A percentile compares a stretch with the other conserved stretches of the same genome.
Evolutionary conservation across 2,888 invertebrate genomes (phyloP).

Genomic region (Arge pagana): DNA sequence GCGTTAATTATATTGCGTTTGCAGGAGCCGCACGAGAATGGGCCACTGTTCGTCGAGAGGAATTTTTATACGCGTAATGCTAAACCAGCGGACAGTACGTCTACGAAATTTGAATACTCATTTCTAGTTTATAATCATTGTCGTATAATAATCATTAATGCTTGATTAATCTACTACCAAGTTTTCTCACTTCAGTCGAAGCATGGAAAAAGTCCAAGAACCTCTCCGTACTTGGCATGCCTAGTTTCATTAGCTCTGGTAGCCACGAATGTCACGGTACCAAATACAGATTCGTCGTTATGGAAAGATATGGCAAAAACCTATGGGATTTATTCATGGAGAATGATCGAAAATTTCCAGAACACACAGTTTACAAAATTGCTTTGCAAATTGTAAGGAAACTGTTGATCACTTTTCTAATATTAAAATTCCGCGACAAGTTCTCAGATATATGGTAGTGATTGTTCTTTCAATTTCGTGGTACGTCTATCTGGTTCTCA

Average conservation of each 20-base stretch:
- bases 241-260: slow-evolving; percentile 82
- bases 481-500: too few relatives aligned
- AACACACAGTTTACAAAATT: slow-evolving; percentile 76
- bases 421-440: not conserved
- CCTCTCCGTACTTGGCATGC: slow-evolving; percentile 80
- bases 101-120: not conserved
- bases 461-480: not conserved
- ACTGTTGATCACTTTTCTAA: not conserved
- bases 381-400: slow-evolving; percentile 80
- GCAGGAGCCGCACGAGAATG: slow-evolving; percentile 89
- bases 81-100: slow-evolving; percentile 72
- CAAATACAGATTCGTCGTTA: slow-evolving; percentile 80
- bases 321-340: slow-evolving; percentile 77
- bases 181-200: slow-evolving; percentile 64
- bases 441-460: not conserved
- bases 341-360: slow-evolving; percentile 70
- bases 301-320: slow-evolving; percentile 89
- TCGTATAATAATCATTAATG: too few relatives aligned
- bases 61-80: slow-evolving; percentile 84
- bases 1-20: slow-evolving; percentile 33
- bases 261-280: slow-evolving; percentile 75
- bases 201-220: slow-evolving; percentile 72
- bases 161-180: too few relatives aligned
- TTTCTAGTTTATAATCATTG: not conserved
- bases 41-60: slow-evolving; percentile 92